phyloP scores from a whole-genome alignment of 2,113 vertebrate genomes.

The Oxyruncus cristatus region DNA sequence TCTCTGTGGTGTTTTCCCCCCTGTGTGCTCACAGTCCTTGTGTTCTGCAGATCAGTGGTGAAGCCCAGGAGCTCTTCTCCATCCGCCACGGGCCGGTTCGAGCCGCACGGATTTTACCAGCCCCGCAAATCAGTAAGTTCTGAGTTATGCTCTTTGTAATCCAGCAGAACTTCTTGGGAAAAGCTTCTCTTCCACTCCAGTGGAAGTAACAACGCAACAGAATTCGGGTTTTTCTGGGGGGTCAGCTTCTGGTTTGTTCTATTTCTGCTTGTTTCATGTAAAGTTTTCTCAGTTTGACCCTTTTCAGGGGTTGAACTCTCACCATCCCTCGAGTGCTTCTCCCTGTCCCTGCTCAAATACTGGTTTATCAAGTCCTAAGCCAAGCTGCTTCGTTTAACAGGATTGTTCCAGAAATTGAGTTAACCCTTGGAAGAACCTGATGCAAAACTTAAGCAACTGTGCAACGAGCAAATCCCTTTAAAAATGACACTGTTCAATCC shows the following conservation, averaged over 20 bases:
- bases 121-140: slow-evolving; percentile 89
- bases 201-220: neutral
- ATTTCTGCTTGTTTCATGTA: neutral
- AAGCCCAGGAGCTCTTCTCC: slow-evolving; percentile 97
- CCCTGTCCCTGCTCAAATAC: neutral
- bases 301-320: neutral
- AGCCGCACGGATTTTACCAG: slow-evolving; percentile 89
- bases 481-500: neutral
- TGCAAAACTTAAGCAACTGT: neutral
- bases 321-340: neutral
- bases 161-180: fast-evolving
- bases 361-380: neutral
- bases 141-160: fast-evolving
- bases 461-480: neutral
- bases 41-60: slow-evolving; percentile 86
- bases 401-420: neutral
- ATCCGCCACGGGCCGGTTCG: slow-evolving; percentile 91
- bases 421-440: neutral
- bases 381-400: neutral
- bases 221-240: neutral
- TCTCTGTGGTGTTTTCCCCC: fast-evolving
- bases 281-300: neutral
- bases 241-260: neutral
- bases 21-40: neutral
- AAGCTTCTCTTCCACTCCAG: neutral